These are phyloP conservation scores for Zoanthus gigantus DNA, from an alignment of 92 coral and sea anemone species.

Conservation along the genomic window DNA sequence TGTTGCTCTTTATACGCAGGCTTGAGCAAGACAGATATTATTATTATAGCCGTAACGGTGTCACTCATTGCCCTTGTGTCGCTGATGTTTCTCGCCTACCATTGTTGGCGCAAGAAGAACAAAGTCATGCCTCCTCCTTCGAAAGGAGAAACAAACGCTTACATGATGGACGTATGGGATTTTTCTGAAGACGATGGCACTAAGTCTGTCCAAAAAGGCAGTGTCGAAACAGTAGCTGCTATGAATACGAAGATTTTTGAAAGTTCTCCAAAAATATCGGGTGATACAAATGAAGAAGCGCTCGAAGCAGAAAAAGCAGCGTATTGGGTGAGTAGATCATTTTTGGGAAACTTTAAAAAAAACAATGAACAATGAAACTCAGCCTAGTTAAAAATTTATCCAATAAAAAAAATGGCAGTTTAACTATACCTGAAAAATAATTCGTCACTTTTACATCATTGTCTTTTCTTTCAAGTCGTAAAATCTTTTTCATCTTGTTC, in stretches of 20 bases:
- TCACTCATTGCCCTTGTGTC: conserved; percentile 9
- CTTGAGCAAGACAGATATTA: neutral
- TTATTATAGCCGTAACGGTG: neutral
- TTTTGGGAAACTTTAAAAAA: neutral
- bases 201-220: neutral
- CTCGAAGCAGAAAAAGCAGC: conserved; percentile 8
- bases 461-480: no score
- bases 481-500: no score
- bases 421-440: no score
- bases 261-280: conserved; percentile 10
- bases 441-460: no score
- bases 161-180: conserved; percentile 8
- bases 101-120: conserved; percentile 18
- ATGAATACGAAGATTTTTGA: conserved; percentile 26
- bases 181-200: conserved; percentile 3
- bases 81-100: neutral
- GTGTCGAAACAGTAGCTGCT: neutral
- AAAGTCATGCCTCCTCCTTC: conserved; percentile 29
- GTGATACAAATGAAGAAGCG: conserved; percentile 17
- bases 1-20: neutral
- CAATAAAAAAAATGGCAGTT: no score
- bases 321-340: neutral
- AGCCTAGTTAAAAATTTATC: no score
- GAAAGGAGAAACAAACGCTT: conserved; percentile 3
- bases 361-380: neutral